Evolutionary conservation across 2,888 invertebrate species (phyloP), one percentile per base, ranked within the genome.

Genomic region (Cyclophora punctaria): DNA sequence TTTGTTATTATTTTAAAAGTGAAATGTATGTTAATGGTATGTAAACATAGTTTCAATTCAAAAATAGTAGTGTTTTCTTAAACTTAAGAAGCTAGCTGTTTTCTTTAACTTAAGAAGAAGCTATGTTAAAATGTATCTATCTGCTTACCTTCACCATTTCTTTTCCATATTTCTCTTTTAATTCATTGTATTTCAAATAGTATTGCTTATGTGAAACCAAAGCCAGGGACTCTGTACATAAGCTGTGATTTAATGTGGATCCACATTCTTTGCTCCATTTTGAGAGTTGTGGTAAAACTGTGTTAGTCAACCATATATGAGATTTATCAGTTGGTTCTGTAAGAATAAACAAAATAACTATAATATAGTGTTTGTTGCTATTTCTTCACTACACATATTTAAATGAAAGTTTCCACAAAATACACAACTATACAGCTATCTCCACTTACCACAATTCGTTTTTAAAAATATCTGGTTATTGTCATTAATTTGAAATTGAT

Each of bases 91-190:
- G 20, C 20, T 20, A 20, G 20, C n/a, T 20, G 20, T 20, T 20
- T 2, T 20, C 20, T 20, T 20, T 1, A 20, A 20, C 20, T 20
- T 20, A 20, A 20, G 20, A 20, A 20, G 20, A 1, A 1, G 2
- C 1, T 20, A 20, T 20, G 2, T 20, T 20, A 20, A 20, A 20
- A 20, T 20, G 20, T 20, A 1, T 20, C 20, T 20, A 20, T 20
- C 20, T 20, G 20, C 20, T 56, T 67, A 75, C 94, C 89, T 93
- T 89, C 5, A 95, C 91, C 73, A 96, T 90, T 54, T 91, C 84
- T 52, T 89, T 84, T 0, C 94, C 95, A 90, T 97, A 95, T 76
- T 94, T 96, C 2, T 84, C 69, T 75, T 97, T 97, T 5, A 98
- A 79, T 34, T 90, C 67, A 64, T 92, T 91, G 71, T 97, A 97